Percentiles rank a stretch among this genome's conserved stretches.
Conservation (phyloP, 2,888 invertebrate genomes). For the Diplazon laetatorius region DNA sequence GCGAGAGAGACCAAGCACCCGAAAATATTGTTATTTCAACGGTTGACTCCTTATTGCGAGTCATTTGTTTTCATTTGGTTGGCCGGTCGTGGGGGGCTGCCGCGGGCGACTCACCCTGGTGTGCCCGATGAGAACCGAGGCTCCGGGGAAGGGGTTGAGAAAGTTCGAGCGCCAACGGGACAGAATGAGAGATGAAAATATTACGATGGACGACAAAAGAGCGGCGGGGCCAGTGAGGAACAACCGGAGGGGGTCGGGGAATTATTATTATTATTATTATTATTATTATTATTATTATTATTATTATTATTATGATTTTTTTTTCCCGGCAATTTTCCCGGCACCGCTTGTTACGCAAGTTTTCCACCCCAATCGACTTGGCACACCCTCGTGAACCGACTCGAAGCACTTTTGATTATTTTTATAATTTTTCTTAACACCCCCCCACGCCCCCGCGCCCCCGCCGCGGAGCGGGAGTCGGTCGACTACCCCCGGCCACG, state of each 20-base stretch:
- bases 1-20: slow-evolving; percentile 27
- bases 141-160: slow-evolving; percentile 33
- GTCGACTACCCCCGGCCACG: slow-evolving; percentile 40
- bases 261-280: no score
- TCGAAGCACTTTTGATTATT: slow-evolving; percentile 76
- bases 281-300: no score
- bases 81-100: slow-evolving; percentile 54
- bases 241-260: no score
- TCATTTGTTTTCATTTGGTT: slow-evolving; percentile 76
- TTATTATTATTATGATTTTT: slow-evolving; percentile 74
- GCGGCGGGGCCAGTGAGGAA: slow-evolving; percentile 34
- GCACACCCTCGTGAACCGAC: slow-evolving; percentile 62
- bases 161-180: slow-evolving; percentile 38
- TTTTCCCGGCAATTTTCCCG: slow-evolving; percentile 75
- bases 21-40: slow-evolving; percentile 67
- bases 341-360: slow-evolving; percentile 79
- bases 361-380: slow-evolving; percentile 79
- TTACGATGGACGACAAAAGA: slow-evolving; percentile 34
- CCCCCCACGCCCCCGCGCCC: no score
- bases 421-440: slow-evolving; percentile 79
- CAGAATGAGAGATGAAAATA: slow-evolving; percentile 47
- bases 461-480: no score
- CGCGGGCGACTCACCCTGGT: no score
- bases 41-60: slow-evolving; percentile 69
- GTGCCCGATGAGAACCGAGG: slow-evolving; percentile 60